These are phyloP conservation scores for Heliconius ismenius DNA, from an alignment of 2,888 invertebrate species.

Conservation along the genomic window DNA sequence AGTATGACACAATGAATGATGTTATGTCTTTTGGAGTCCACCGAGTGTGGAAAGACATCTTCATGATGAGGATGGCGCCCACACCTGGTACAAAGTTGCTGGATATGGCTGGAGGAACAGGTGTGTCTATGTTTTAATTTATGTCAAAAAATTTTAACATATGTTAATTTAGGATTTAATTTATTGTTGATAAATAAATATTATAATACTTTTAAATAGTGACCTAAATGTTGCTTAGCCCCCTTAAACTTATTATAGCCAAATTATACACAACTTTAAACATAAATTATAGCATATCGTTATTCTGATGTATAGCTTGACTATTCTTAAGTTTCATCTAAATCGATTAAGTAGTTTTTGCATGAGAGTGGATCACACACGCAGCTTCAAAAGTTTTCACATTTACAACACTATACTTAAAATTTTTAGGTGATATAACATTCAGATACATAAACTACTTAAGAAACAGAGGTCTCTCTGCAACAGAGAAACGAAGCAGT, in stretches of 20 bases:
- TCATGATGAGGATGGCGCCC: slow-evolving; percentile 90
- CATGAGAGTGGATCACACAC: too few species aligned
- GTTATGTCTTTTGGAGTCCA: slow-evolving; percentile 97
- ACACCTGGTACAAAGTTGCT: slow-evolving; percentile 88
- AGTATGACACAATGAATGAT: slow-evolving; percentile 99
- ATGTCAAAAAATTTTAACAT: background rate
- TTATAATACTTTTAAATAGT: too few species aligned
- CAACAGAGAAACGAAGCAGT: slow-evolving; percentile 76
- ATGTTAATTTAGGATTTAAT: too few species aligned
- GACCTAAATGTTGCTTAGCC: too few species aligned
- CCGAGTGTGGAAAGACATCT: slow-evolving; percentile 97
- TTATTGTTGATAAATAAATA: too few species aligned
- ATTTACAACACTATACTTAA: background rate
- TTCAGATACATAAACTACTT: slow-evolving; percentile 91
- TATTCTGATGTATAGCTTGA: too few species aligned
- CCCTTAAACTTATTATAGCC: too few species aligned
- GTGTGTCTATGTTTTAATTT: slow-evolving; percentile 60
- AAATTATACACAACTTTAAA: too few species aligned
- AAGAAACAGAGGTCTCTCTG: slow-evolving; percentile 65
- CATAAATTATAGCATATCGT: too few species aligned
- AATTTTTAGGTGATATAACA: slow-evolving; percentile 91
- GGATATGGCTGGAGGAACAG: slow-evolving; percentile 99
- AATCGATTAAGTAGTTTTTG: too few species aligned
- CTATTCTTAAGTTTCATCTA: too few species aligned
- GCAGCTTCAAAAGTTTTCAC: too few species aligned